phyloP scores from a whole-genome alignment of 2,888 invertebrate species.

The Temnothorax ravouxi region DNA sequence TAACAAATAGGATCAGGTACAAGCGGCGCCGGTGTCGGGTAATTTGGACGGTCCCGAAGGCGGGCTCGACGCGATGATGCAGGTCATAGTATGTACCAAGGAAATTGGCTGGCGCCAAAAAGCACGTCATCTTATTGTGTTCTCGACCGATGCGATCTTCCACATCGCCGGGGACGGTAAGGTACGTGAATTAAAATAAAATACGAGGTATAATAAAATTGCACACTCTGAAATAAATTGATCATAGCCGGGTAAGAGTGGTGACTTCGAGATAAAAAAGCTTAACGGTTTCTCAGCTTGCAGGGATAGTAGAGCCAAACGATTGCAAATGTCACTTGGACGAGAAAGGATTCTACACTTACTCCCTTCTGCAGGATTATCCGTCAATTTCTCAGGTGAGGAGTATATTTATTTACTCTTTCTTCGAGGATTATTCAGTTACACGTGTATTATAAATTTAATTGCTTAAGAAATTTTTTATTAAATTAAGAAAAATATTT shows the following conservation, averaged over 20 bases:
- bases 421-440: neutral
- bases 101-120: constrained; percentile 93
- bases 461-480: neutral
- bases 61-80: constrained; percentile 95
- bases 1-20: constrained; percentile 82
- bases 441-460: neutral
- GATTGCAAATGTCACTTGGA: constrained; percentile 91
- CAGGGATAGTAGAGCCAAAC: constrained; percentile 90
- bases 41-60: constrained; percentile 93
- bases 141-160: constrained; percentile 92
- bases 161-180: constrained; percentile 88
- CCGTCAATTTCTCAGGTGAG: constrained; percentile 91
- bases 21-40: constrained; percentile 86
- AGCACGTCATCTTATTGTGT: constrained; percentile 92
- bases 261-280: constrained; percentile 6
- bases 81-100: constrained; percentile 91
- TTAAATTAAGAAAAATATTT: neutral
- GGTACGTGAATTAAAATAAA: constrained; percentile 83
- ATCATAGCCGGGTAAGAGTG: neutral
- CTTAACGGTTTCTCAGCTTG: constrained; percentile 85
- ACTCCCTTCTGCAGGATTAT: constrained; percentile 90
- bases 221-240: neutral
- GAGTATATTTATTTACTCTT: neutral
- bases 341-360: constrained; percentile 88
- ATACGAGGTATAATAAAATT: too few relatives aligned